Percentiles rank a stretch among this genome's conserved stretches.
Evolutionary conservation across 2,797 vertebrate species (phyloP).

Genomic region (Petrocephalus sullivani): DNA sequence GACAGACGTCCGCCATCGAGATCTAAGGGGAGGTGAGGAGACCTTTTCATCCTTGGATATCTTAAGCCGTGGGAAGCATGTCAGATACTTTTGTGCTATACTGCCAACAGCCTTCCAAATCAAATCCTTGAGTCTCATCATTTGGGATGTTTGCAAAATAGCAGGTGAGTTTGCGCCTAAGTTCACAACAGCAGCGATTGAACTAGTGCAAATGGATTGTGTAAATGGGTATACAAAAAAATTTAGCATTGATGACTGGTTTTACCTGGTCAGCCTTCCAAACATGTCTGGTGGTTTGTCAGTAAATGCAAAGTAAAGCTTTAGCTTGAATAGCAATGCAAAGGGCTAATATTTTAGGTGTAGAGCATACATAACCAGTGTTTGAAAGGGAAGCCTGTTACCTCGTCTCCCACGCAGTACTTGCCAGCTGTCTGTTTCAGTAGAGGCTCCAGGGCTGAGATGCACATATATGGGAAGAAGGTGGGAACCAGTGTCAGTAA

Average conservation of each 20-base stretch:
- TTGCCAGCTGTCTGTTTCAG: slow-evolving; percentile 76
- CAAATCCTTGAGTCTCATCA: not conserved
- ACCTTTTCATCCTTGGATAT: not conserved
- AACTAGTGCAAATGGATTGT: not conserved
- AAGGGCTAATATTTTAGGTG: not conserved
- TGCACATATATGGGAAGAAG: not conserved
- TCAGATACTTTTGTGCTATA: not conserved
- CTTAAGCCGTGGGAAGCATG: not conserved
- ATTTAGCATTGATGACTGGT: not conserved
- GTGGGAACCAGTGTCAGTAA: not conserved
- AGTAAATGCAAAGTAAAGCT: not conserved
- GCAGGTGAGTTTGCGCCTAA: not conserved
- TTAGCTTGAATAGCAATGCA: not conserved
- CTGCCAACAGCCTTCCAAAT: not conserved
- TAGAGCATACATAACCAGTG: not conserved
- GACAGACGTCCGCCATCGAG: slow-evolving; percentile 91
- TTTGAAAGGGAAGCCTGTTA: slow-evolving; percentile 44
- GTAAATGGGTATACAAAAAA: not conserved
- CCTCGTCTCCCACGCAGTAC: slow-evolving; percentile 88
- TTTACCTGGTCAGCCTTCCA: not conserved
- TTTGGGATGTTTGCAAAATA: not conserved
- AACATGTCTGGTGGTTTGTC: not conserved
- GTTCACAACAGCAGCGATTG: not conserved
- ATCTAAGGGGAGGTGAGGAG: slow-evolving; percentile 62
- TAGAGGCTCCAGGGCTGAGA: slow-evolving; percentile 80